Base-by-base conservation (phyloP, 2,888 invertebrate species). In the Hydriomena furcata region DNA sequence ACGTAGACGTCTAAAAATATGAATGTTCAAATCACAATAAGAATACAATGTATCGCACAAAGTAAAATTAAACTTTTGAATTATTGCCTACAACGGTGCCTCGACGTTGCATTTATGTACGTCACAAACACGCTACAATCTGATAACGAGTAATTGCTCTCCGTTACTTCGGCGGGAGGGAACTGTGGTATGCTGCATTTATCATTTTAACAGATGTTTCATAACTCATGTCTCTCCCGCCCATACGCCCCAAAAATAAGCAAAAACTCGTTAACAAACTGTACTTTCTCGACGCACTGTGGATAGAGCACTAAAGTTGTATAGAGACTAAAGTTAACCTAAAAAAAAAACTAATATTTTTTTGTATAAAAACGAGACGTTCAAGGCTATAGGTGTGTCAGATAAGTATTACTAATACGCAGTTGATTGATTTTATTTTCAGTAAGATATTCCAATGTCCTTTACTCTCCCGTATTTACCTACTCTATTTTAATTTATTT, bases 401-500 rank as follows among this genome's bases (percentile, higher is more conserved):
- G 61, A 58, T 60, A 59, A 68, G 60, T 68, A 72, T 67, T 68
- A 68, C 55, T 66, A 56, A 65, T 58, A 63, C 50, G 43, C 63
- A 53, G 55, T 60, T 61, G 58, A 62, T 67, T 61, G 56, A 66
- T 65, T 59, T 66, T 45, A 55, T 47, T 58, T 63, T 67, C 61
- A 60, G 61, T 66, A 65, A 68, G 55, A 68, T 59, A 64, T 78
- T 79, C 69, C 76, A 73, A 71, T 67, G 47, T 63, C 61, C 66
- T 70, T 66, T 71, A 73, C 65, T 66, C 62, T 66, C 45, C 37
- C 50, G 40, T 58, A 56, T 55, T 55, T 52, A 56, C 44, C 20
- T 69, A 41, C 17, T 77, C 34, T 52, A 54, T 50, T 48, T 52
- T 87, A 83, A 85, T 85, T 87, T 86, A 84, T 85, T 86, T 73